Conservation (phyloP, 2,797 vertebrate species). For the Muraenolepis orangiensis region DNA sequence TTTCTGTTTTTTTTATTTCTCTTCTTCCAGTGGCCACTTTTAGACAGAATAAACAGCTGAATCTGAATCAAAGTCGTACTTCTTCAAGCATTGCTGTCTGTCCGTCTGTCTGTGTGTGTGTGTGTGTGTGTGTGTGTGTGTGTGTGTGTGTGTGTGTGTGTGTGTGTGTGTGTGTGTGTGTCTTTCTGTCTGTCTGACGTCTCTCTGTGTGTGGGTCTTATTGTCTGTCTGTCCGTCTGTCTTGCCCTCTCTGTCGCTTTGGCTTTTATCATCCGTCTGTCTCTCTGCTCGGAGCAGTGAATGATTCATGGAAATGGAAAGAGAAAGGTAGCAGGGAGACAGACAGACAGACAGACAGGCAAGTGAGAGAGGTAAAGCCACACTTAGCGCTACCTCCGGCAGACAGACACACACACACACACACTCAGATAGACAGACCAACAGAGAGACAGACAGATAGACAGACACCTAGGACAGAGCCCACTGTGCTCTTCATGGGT, state of each 20-base stretch:
- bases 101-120: too few species aligned
- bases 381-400: neutral
- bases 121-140: neutral
- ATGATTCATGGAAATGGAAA: neutral
- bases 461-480: neutral
- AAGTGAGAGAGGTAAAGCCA: neutral
- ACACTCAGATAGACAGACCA: neutral
- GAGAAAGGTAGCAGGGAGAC: neutral
- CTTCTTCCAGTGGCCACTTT: conserved; percentile 32
- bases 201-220: neutral
- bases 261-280: neutral
- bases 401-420: neutral
- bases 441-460: too few species aligned
- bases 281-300: neutral
- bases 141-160: neutral
- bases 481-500: neutral
- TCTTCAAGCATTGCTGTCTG: neutral
- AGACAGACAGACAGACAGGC: neutral
- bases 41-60: conserved; percentile 48
- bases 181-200: neutral
- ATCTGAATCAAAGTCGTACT: conserved; percentile 18
- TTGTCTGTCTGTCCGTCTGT: neutral
- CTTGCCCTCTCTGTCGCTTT: neutral
- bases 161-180: too few species aligned
- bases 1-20: conserved; percentile 17